phyloP scores from a whole-genome alignment of 2,113 vertebrate species.

The Morphnarchus princeps region DNA sequence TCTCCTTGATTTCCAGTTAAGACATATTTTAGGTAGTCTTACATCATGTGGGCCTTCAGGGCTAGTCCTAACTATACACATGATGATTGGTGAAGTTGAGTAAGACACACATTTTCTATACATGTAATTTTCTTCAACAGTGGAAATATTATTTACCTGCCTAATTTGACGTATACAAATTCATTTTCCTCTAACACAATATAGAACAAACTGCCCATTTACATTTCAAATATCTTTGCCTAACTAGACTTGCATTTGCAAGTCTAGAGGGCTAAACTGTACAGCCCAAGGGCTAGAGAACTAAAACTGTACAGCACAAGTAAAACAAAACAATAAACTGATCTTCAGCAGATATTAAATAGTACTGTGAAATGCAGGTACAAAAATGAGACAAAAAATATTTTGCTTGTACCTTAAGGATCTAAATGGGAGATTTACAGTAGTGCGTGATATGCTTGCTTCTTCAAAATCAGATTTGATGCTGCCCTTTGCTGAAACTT shows the following conservation, averaged over 20 bases:
- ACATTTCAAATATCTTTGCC: neutral
- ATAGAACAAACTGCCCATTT: neutral
- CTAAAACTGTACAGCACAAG: neutral
- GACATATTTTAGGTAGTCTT: neutral
- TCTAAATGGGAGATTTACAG: neutral
- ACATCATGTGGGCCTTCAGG: neutral
- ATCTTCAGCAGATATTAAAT: neutral
- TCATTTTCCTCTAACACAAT: neutral
- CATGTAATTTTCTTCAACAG: neutral
- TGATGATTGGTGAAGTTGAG: neutral
- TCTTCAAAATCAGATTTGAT: neutral
- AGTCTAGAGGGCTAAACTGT: neutral
- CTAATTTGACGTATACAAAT: neutral
- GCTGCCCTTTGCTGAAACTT: neutral
- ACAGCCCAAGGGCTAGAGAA: neutral
- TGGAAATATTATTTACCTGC: neutral
- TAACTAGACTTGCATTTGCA: neutral
- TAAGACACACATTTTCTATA: neutral
- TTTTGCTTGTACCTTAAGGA: neutral
- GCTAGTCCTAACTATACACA: neutral
- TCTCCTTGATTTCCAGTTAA: neutral
- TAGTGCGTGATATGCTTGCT: accelerated
- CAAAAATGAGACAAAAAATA: neutral
- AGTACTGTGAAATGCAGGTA: neutral
- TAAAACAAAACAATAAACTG: neutral